A percentile compares a stretch with the other conserved stretches of the same genome.
These are phyloP conservation scores for Tapirus indicus DNA, from an alignment of 2,797 vertebrate genomes.

Conservation along the genomic window DNA sequence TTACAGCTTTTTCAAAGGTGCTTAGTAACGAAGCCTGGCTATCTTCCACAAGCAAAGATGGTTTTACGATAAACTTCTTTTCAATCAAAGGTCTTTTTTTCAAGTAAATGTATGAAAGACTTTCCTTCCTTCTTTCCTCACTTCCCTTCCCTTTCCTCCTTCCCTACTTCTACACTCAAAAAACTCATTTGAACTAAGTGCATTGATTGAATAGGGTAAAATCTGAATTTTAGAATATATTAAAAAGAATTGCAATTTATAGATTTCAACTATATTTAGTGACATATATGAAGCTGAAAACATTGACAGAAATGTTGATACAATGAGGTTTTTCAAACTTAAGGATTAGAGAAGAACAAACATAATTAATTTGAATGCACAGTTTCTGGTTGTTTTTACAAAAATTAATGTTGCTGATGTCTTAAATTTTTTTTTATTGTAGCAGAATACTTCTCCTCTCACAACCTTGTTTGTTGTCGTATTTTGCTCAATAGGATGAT, in stretches of 20 bases:
- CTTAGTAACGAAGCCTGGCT: not conserved
- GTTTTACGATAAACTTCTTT: slow-evolving; percentile 7
- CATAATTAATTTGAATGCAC: not conserved
- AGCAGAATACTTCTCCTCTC: not conserved
- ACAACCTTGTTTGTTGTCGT: slow-evolving; percentile 8
- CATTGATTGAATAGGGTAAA: not conserved
- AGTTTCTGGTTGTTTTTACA: not conserved
- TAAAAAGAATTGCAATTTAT: not conserved
- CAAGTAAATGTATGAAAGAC: not conserved
- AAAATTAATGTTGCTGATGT: not conserved
- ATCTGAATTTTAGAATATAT: not conserved
- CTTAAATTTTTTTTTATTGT: not conserved
- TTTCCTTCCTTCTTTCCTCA: not conserved
- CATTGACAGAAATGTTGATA: not conserved
- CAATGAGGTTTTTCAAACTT: not conserved
- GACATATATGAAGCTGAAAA: slow-evolving; percentile 30
- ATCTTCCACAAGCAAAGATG: not conserved
- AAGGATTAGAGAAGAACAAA: not conserved
- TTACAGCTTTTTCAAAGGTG: not conserved
- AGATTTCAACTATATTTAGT: not conserved
- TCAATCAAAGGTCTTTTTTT: slow-evolving; percentile 19
- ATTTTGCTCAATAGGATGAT: slow-evolving; percentile 7
- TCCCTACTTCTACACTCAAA: not conserved
- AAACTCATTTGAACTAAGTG: slow-evolving; percentile 37
- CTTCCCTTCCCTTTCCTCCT: not conserved